A percentile compares a stretch with the other conserved stretches of the same genome.
Evolutionary conservation across 2,113 vertebrate species (phyloP).

Genomic region (Pelecanus crispus): DNA sequence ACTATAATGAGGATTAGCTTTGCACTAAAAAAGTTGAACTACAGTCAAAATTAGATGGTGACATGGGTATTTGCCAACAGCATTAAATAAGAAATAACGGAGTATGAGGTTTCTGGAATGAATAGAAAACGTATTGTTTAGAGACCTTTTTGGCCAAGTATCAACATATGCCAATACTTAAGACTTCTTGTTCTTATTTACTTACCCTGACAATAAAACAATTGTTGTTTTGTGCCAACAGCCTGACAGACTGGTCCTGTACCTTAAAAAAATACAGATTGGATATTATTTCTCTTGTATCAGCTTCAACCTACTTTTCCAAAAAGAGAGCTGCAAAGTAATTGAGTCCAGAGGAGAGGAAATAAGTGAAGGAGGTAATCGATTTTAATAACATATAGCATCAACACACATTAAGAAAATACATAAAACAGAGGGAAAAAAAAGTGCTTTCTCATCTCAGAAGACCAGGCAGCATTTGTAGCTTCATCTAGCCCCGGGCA

Average conservation of each 20-base stretch:
- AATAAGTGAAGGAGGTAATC: conserved; percentile 48
- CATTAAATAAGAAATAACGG: conserved; percentile 68
- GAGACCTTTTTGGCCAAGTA: conserved; percentile 51
- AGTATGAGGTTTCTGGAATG: conserved; percentile 67
- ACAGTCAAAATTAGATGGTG: conserved; percentile 65
- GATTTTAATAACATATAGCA: conserved; percentile 44
- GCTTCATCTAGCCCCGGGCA: neutral
- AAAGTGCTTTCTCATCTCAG: neutral
- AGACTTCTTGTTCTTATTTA: conserved; percentile 65
- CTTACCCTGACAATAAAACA: conserved; percentile 69
- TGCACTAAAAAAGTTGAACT: conserved; percentile 58
- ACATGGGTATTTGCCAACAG: conserved; percentile 68
- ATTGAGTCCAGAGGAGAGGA: conserved; percentile 54
- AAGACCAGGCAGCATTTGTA: neutral
- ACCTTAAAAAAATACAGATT: conserved; percentile 24
- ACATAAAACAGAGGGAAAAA: neutral
- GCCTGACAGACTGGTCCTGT: conserved; percentile 58
- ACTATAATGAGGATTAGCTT: conserved; percentile 67
- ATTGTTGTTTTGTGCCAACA: conserved; percentile 65
- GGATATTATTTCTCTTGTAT: conserved; percentile 13
- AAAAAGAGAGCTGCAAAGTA: neutral
- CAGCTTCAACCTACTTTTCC: neutral
- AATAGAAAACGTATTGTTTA: conserved; percentile 67
- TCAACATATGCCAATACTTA: conserved; percentile 71
- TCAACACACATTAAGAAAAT: conserved; percentile 4